Evolutionary conservation across 2,888 invertebrate genomes (phyloP).

Genomic region (Torymus texanus): DNA sequence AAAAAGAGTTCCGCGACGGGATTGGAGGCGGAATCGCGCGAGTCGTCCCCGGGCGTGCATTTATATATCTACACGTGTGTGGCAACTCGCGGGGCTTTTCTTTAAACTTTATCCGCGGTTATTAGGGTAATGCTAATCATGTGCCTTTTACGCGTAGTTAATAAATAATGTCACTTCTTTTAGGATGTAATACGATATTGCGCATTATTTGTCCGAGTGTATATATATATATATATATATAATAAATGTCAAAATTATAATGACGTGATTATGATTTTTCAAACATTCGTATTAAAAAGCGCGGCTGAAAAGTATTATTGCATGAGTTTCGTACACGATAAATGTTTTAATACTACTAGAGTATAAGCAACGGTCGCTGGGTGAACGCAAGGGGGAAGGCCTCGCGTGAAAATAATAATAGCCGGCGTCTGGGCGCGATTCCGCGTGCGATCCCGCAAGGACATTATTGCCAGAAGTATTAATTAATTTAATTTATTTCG

Average conservation of each 20-base stretch:
- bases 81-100: too few species aligned
- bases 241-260: background rate
- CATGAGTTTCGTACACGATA: too few species aligned
- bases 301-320: too few species aligned
- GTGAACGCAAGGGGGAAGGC: background rate
- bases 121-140: background rate
- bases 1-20: conserved; percentile 48
- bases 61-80: too few species aligned
- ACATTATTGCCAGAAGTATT: conserved; percentile 72
- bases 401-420: background rate
- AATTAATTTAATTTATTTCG: conserved; percentile 67
- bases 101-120: background rate
- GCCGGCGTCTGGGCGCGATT: conserved; percentile 57
- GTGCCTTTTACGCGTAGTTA: too few species aligned
- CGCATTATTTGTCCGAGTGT: too few species aligned
- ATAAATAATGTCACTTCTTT: too few species aligned
- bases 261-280: conserved; percentile 23
- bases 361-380: too few species aligned
- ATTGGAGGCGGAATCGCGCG: conserved; percentile 52
- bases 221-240: too few species aligned
- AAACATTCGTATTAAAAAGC: background rate
- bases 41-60: background rate
- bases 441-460: conserved; percentile 65
- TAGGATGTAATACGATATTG: too few species aligned
- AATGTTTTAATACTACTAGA: too few species aligned